A percentile compares a stretch with the other conserved stretches of the same genome.
phyloP scores from a whole-genome alignment of 1,140 invertebrate species.

The Portunus trituberculatus region DNA sequence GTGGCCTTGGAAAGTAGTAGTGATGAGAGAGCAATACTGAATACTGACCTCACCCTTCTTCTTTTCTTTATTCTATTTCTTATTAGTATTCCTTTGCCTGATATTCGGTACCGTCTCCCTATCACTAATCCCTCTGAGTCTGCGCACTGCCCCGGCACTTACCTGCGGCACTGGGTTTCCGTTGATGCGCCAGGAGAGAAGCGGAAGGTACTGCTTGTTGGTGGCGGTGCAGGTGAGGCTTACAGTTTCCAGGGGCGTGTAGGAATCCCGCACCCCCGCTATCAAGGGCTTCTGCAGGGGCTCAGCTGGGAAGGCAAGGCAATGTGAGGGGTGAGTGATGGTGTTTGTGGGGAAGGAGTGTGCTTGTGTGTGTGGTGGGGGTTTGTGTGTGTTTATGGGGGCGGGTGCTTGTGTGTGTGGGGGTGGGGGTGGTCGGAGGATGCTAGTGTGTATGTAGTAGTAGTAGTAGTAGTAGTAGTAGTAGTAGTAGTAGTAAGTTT shows the following conservation, averaged over 20 bases:
- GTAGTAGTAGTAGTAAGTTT: neutral
- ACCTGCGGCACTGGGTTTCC: slow-evolving; percentile 3
- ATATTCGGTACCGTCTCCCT: too few species aligned
- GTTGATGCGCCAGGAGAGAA: slow-evolving; percentile 44
- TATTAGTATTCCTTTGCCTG: too few species aligned
- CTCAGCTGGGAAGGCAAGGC: neutral
- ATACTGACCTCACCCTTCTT: too few species aligned
- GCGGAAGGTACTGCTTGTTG: slow-evolving; percentile 25
- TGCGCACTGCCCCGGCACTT: too few species aligned
- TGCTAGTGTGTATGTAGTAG: neutral
- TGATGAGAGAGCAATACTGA: too few species aligned
- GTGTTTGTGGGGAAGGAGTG: too few species aligned
- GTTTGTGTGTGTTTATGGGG: too few species aligned
- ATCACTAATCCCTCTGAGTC: too few species aligned
- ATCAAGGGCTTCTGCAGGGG: neutral
- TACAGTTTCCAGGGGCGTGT: neutral
- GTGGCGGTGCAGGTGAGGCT: slow-evolving; percentile 28
- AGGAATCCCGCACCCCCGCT: neutral
- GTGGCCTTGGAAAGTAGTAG: too few species aligned
- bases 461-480: neutral
- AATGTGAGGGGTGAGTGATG: neutral
- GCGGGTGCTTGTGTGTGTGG: too few species aligned
- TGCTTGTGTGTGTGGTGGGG: too few species aligned
- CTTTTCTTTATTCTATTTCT: too few species aligned
- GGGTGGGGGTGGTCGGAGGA: neutral